A percentile compares a stretch with the other conserved stretches of the same genome.
Evolutionary conservation across 2,113 vertebrate genomes (phyloP).

Genomic region (Dissostichus mawsoni): DNA sequence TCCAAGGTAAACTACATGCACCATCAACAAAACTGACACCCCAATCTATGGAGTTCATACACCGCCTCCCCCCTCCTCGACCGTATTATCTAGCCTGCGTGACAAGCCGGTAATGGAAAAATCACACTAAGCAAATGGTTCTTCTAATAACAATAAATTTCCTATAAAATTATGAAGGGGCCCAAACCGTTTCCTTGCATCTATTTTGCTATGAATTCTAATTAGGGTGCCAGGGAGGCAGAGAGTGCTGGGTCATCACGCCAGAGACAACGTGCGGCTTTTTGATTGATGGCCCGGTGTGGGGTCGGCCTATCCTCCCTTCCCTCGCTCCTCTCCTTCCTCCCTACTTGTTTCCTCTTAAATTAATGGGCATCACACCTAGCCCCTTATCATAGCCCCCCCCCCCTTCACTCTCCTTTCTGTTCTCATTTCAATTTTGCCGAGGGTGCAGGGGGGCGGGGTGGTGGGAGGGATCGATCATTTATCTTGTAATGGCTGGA

Average conservation of each 20-base stretch:
- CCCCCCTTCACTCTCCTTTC: slow-evolving; percentile 89
- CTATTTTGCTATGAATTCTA: slow-evolving; percentile 99
- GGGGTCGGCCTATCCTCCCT: slow-evolving; percentile 88
- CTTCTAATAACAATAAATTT: slow-evolving; percentile 99
- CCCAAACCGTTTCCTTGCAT: slow-evolving; percentile 97
- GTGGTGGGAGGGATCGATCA: slow-evolving; percentile 95
- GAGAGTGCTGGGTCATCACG: slow-evolving; percentile 98
- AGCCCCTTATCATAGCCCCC: slow-evolving; percentile 92
- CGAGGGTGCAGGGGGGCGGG: slow-evolving; percentile 79
- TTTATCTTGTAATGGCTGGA: slow-evolving; percentile 99
- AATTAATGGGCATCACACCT: slow-evolving; percentile 95
- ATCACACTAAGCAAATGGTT: slow-evolving; percentile 99
- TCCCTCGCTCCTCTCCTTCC: slow-evolving; percentile 60
- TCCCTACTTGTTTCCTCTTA: slow-evolving; percentile 78
- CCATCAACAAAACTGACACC: slow-evolving; percentile 98
- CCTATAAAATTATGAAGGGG: slow-evolving; percentile 98
- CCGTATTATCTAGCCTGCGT: slow-evolving; percentile 96
- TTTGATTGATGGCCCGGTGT: slow-evolving; percentile 93
- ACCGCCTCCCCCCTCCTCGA: slow-evolving; percentile 66
- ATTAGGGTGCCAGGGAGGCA: slow-evolving; percentile 90
- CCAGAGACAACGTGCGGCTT: slow-evolving; percentile 86
- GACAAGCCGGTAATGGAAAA: slow-evolving; percentile 99
- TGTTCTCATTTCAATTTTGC: slow-evolving; percentile 99
- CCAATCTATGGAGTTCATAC: slow-evolving; percentile 96
- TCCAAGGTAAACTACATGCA: slow-evolving; percentile 98